Evolutionary conservation across 2,888 invertebrate species (phyloP).

Genomic region (Standfussiana lucernea): DNA sequence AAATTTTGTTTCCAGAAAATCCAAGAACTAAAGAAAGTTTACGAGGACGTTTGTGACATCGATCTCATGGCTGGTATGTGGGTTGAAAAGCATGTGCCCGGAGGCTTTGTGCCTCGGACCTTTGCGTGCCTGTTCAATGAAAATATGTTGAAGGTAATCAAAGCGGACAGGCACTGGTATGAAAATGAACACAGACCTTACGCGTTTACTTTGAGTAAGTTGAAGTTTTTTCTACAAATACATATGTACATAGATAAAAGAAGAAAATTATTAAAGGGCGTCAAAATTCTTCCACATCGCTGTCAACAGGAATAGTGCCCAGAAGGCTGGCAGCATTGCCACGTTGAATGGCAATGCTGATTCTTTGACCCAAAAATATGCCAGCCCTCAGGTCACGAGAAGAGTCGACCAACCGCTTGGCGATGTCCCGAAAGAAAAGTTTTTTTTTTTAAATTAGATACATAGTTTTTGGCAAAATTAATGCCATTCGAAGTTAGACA

Average conservation of each 20-base stretch:
- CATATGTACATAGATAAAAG: too few species aligned
- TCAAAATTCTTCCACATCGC: too few species aligned
- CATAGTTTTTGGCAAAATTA: too few species aligned
- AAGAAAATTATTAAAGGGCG: too few species aligned
- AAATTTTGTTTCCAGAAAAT: slow-evolving; percentile 65
- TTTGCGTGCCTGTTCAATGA: slow-evolving; percentile 96
- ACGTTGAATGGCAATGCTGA: too few species aligned
- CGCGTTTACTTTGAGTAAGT: slow-evolving; percentile 74
- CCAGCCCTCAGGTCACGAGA: too few species aligned
- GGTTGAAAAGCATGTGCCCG: slow-evolving; percentile 94
- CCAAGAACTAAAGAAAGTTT: slow-evolving; percentile 67
- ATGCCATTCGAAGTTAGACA: too few species aligned
- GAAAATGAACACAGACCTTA: slow-evolving; percentile 74
- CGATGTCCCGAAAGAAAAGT: too few species aligned
- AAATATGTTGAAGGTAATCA: slow-evolving; percentile 94
- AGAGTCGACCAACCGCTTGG: too few species aligned
- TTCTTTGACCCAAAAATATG: too few species aligned
- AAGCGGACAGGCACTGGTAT: slow-evolving; percentile 96
- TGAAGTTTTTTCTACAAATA: not conserved
- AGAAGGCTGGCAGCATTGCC: too few species aligned
- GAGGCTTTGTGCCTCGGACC: slow-evolving; percentile 95
- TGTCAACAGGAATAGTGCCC: too few species aligned
- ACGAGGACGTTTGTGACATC: slow-evolving; percentile 93
- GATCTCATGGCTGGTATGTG: slow-evolving; percentile 97
- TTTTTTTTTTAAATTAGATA: not conserved